phyloP scores from a whole-genome alignment of 2,888 invertebrate species.

The Watsonalla binaria region DNA sequence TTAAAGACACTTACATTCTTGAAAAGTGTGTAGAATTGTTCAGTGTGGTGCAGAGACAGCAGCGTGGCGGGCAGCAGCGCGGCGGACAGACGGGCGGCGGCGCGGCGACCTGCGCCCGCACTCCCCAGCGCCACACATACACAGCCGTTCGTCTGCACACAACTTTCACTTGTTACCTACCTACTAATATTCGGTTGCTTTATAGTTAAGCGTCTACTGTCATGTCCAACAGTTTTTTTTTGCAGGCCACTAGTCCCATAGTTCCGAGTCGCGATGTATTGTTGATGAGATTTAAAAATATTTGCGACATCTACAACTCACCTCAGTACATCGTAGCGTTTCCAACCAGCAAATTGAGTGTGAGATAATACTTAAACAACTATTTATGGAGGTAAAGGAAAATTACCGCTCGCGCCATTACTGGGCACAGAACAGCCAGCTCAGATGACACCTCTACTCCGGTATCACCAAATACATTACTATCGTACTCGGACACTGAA shows the following conservation, averaged over 20 bases:
- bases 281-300: too few relatives aligned
- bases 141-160: slow-evolving; percentile 62
- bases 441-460: slow-evolving; percentile 60
- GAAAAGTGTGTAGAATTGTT: slow-evolving; percentile 86
- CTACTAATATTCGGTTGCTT: too few relatives aligned
- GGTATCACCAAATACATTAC: slow-evolving; percentile 53
- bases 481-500: slow-evolving; percentile 60
- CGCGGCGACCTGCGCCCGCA: slow-evolving; percentile 89
- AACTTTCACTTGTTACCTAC: neutral
- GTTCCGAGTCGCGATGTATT: too few relatives aligned
- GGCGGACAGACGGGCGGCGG: slow-evolving; percentile 86
- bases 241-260: too few relatives aligned
- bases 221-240: too few relatives aligned
- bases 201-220: too few relatives aligned
- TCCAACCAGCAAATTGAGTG: too few relatives aligned
- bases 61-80: slow-evolving; percentile 84
- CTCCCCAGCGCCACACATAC: slow-evolving; percentile 85
- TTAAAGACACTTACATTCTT: slow-evolving; percentile 79
- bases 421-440: slow-evolving; percentile 47
- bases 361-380: too few relatives aligned
- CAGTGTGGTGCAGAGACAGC: slow-evolving; percentile 44
- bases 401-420: slow-evolving; percentile 55
- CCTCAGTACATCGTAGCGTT: too few relatives aligned
- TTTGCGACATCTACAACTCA: too few relatives aligned
- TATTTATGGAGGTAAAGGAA: neutral